Conservation (phyloP, 2,888 invertebrate species). For the Nipponacmea schrenckii region DNA sequence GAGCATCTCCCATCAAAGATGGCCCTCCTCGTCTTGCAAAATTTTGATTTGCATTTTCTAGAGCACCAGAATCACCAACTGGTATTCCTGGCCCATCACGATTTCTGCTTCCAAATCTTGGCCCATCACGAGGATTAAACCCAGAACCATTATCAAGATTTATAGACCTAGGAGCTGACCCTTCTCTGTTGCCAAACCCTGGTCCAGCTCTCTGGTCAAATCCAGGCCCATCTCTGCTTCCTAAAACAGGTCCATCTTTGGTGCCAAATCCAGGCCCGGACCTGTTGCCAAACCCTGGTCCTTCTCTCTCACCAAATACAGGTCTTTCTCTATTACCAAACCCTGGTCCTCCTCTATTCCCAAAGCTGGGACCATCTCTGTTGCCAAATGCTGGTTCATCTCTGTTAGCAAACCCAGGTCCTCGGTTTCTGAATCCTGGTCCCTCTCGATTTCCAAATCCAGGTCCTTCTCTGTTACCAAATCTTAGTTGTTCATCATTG, state of each 20-base stretch:
- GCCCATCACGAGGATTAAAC: neutral
- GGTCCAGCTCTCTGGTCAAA: neutral
- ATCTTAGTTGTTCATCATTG: neutral
- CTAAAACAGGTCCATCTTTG: neutral
- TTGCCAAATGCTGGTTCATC: neutral
- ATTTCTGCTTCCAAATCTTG: neutral
- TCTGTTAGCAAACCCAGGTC: neutral
- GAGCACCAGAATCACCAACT: neutral
- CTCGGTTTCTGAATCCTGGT: neutral
- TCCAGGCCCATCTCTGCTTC: neutral
- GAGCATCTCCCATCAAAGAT: neutral
- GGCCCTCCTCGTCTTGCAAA: neutral
- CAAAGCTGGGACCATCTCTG: constrained; percentile 3
- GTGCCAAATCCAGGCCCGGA: neutral
- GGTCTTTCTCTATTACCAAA: neutral
- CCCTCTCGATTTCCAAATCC: neutral
- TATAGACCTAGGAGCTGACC: neutral
- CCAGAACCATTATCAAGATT: neutral
- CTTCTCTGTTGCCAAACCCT: neutral
- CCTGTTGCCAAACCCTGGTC: neutral
- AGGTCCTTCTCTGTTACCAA: neutral
- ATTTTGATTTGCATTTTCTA: too few species aligned
- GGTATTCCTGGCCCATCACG: neutral
- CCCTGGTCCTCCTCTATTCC: neutral
- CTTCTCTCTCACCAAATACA: neutral